Percentiles rank a stretch among this genome's conserved stretches.
phyloP scores from a whole-genome alignment of 2,888 invertebrate genomes.

The Hirtodrosophila cameraria region DNA sequence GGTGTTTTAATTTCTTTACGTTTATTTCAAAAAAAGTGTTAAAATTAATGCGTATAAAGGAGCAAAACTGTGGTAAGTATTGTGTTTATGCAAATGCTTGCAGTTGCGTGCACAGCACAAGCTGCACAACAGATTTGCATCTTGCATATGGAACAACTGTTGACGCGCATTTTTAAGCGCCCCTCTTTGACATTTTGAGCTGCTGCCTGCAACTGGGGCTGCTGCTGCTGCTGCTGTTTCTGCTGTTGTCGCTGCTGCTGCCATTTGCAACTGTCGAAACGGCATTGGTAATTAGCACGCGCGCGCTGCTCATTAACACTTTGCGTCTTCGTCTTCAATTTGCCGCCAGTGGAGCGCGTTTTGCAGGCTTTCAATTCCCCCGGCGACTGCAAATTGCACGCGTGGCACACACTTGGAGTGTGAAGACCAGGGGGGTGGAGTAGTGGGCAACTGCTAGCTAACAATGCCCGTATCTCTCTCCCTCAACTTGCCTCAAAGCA shows the following conservation, averaged over 20 bases:
- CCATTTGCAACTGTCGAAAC: conserved; percentile 27
- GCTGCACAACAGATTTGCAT: background rate
- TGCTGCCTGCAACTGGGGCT: background rate
- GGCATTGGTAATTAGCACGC: conserved; percentile 69
- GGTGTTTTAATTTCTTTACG: too few species aligned
- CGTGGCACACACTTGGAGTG: conserved; percentile 47
- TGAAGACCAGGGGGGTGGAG: too few species aligned
- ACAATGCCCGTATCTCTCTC: conserved; percentile 16
- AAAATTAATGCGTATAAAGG: too few species aligned
- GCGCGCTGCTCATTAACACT: conserved; percentile 62
- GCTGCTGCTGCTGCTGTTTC: too few species aligned
- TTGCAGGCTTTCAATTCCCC: too few species aligned
- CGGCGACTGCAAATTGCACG: conserved; percentile 59
- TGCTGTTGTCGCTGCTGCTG: too few species aligned
- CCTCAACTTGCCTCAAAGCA: conserved; percentile 56
- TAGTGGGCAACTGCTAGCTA: conserved; percentile 4
- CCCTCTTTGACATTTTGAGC: conserved; percentile 11
- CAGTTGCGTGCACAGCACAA: background rate
- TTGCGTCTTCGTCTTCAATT: conserved; percentile 14
- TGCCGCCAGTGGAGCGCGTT: background rate
- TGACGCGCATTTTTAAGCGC: background rate
- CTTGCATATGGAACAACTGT: background rate
- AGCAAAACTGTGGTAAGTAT: too few species aligned
- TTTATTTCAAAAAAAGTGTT: too few species aligned
- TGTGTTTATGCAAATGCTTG: too few species aligned